Conservation (phyloP, 2,888 invertebrate species). For the Odontocerum albicorne region DNA sequence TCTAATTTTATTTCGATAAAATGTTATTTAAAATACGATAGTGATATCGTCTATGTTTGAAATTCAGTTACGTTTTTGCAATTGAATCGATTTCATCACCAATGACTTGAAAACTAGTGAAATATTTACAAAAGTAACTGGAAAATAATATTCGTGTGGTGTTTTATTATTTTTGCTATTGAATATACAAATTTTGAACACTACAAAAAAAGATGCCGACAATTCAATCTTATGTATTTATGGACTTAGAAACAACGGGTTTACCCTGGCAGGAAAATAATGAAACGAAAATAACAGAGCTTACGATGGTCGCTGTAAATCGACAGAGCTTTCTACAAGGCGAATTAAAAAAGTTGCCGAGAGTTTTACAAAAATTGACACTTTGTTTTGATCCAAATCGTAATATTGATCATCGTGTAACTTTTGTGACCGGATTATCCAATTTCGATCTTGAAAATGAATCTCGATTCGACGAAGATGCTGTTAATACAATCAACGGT, state of each 20-base stretch:
- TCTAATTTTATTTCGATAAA: no score
- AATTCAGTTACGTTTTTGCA: no score
- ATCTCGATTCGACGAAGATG: conserved; percentile 58
- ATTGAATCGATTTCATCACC: no score
- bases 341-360: conserved; percentile 50
- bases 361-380: conserved; percentile 71
- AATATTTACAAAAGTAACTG: no score
- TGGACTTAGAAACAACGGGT: conserved; percentile 74
- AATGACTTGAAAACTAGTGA: no score
- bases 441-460: conserved; percentile 69
- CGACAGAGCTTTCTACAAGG: conserved; percentile 53
- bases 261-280: conserved; percentile 57
- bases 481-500: conserved; percentile 58
- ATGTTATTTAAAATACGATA: no score
- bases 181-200: no score
- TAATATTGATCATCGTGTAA: conserved; percentile 49
- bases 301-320: conserved; percentile 66
- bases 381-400: conserved; percentile 69
- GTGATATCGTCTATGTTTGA: no score
- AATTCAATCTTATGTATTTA: conserved; percentile 66
- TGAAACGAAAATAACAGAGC: conserved; percentile 67
- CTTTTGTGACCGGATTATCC: conserved; percentile 60
- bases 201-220: no score
- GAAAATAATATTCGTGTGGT: no score
- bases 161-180: no score